Base-by-base conservation (phyloP, 2,888 invertebrate species). In the Drosophila acutilabella region DNA sequence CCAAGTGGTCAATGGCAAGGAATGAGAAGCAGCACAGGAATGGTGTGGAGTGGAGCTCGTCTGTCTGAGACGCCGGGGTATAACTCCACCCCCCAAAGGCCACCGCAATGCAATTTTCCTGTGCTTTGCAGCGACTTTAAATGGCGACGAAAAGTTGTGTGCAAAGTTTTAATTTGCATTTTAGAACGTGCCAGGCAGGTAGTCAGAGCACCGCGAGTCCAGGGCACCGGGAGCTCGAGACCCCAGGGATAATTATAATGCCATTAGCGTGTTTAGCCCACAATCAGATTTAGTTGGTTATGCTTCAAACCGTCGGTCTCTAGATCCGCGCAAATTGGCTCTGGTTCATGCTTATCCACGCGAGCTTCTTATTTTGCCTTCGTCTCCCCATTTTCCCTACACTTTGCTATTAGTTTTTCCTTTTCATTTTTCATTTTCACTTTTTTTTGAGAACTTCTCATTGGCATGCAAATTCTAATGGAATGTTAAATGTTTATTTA, bases 401-500 rank as follows among this genome's bases (percentile, higher is more conserved):
- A 11, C 18, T 50, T 20, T 51, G 18, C 48, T 33, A 23, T 18
- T 33, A 14, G 48, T 42, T 23, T 30, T 30, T 30, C 30, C 8
- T 30, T 30, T 26, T 30, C 30, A 30, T 30, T 30, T 30, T 30
- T 30, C 30, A 30, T 30, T 30, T 30, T 30, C 8, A 30, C 30
- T 44, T 38, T 18, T 42, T 30, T 54, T 23, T 41, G 30, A 62
- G 11, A 38, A 57, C 47, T 54, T 64, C 42, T 45, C 56, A 52
- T 69, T 67, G 64, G 57, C 70, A 80, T 82, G 80, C 74, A 83
- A 86, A 80, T 78, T 77, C 72, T 74, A 87, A 86, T 87, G 75
- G 78, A 72, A 89, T 81, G 68, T 78, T 81, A 87, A 89, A 87
- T 86, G 85, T 89, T 87, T 86, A 89, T 85, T 88, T 85, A 81